Percentiles rank a stretch among this genome's conserved stretches.
Conservation (phyloP, 1,140 invertebrate genomes). For the Pristionchus pacificus region DNA sequence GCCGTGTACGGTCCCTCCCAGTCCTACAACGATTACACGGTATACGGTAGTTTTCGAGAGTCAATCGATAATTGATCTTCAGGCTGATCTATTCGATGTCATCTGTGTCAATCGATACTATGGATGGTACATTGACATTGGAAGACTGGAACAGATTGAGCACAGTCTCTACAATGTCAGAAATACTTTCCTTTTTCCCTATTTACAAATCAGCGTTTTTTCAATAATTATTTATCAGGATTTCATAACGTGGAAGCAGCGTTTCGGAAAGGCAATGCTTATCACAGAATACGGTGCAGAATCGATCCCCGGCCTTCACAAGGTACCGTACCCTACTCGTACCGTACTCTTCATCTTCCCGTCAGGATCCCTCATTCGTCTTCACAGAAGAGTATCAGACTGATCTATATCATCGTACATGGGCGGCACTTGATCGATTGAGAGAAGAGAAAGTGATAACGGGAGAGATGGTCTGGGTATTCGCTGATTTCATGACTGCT, state of each 20-base stretch:
- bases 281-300: conserved; percentile 93
- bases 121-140: conserved; percentile 83
- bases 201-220: no score
- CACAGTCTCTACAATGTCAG: not conserved
- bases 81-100: conserved; percentile 75
- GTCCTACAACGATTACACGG: not conserved
- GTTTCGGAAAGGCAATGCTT: conserved; percentile 82
- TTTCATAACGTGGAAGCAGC: conserved; percentile 75
- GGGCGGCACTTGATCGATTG: conserved; percentile 76
- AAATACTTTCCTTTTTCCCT: not conserved
- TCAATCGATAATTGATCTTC: conserved; percentile 24
- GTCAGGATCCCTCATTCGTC: conserved; percentile 72
- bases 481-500: not conserved
- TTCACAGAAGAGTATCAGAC: conserved; percentile 93
- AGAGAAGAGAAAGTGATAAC: not conserved
- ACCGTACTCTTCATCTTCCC: not conserved
- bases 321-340: conserved; percentile 10
- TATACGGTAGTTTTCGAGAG: not conserved
- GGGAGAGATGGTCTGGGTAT: not conserved
- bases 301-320: conserved; percentile 71
- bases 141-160: conserved; percentile 66
- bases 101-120: conserved; percentile 91
- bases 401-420: conserved; percentile 76
- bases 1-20: conserved; percentile 59
- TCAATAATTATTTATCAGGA: no score